Conservation (phyloP, 2,113 vertebrate species). For the Nanorana parkeri region DNA sequence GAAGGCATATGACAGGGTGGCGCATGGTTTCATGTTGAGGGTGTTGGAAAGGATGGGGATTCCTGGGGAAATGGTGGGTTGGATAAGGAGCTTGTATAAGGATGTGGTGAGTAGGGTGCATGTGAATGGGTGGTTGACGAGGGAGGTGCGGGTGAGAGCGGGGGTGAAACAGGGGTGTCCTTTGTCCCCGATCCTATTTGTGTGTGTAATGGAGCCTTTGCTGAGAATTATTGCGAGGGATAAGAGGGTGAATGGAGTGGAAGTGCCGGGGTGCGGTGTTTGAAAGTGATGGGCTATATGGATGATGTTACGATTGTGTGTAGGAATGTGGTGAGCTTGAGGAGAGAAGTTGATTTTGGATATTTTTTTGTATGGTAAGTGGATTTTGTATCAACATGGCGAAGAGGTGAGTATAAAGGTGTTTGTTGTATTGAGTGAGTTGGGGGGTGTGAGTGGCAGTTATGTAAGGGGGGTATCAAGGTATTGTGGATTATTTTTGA, state of each 20-base stretch:
- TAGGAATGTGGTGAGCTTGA: neutral
- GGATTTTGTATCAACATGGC: neutral
- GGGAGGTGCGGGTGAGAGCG: neutral
- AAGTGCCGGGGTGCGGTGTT: rapidly evolving
- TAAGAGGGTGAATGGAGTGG: rapidly evolving
- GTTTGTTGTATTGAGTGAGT: too few relatives aligned
- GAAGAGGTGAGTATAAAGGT: rapidly evolving
- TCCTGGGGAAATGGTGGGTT: neutral
- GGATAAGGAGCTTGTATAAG: neutral
- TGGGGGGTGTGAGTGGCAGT: rapidly evolving
- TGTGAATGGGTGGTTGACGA: neutral
- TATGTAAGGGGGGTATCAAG: rapidly evolving
- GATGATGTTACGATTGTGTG: neutral
- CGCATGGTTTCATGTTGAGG: neutral
- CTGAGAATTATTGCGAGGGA: neutral
- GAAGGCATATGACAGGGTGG: too few relatives aligned
- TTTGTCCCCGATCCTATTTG: neutral
- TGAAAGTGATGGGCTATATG: rapidly evolving
- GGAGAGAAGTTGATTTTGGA: neutral
- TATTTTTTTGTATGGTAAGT: neutral
- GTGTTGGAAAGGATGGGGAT: neutral
- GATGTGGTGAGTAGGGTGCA: neutral
- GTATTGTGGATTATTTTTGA: neutral
- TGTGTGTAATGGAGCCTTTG: neutral
- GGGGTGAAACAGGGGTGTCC: slow-evolving; percentile 2